These are phyloP conservation scores for Probaryconus sp. DNA, from an alignment of 1,140 invertebrate genomes.

Conservation along the genomic window DNA sequence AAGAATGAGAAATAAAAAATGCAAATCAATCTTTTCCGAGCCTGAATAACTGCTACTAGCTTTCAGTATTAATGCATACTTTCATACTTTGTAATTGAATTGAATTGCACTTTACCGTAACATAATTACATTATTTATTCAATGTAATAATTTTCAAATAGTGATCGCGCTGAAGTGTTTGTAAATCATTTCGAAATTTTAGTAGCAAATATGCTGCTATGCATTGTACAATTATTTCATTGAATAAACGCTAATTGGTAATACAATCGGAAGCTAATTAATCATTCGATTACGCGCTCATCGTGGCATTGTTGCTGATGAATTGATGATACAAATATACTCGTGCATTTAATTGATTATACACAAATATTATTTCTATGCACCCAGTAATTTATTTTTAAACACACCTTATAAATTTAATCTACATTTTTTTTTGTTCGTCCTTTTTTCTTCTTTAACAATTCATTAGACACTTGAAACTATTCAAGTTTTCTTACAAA, in stretches of 20 bases:
- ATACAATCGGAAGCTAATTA: conserved; percentile 54
- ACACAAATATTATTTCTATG: conserved; percentile 11
- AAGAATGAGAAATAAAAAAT: conserved; percentile 35
- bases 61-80: conserved; percentile 41
- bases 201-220: conserved; percentile 40
- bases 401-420: neutral
- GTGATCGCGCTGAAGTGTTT: conserved; percentile 32
- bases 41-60: conserved; percentile 26
- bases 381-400: neutral
- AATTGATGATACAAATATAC: conserved; percentile 38
- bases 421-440: conserved; percentile 1
- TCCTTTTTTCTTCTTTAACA: neutral
- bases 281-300: conserved; percentile 54
- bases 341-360: conserved; percentile 20
- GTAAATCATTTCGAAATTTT: conserved; percentile 53
- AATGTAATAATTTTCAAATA: conserved; percentile 44
- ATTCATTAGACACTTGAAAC: no score
- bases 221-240: conserved; percentile 53
- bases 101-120: conserved; percentile 42
- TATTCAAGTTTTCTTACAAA: no score
- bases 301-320: conserved; percentile 38
- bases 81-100: conserved; percentile 31
- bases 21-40: conserved; percentile 34
- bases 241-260: conserved; percentile 53
- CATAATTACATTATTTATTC: conserved; percentile 51